These are phyloP conservation scores for Cataglyphis albicans DNA, from an alignment of 2,888 invertebrate genomes.

Conservation along the genomic window DNA sequence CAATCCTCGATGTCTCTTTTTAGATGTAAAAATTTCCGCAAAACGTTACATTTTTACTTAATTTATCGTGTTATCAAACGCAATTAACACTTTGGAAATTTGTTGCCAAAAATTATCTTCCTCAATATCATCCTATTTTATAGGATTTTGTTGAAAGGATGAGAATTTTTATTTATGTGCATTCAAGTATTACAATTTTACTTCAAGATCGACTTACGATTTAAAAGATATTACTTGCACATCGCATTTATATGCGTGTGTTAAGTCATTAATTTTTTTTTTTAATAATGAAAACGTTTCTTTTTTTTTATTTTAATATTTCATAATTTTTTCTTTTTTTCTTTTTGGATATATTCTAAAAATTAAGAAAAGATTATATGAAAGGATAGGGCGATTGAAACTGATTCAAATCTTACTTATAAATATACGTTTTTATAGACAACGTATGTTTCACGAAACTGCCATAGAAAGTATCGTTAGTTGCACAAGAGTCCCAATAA, in stretches of 20 bases:
- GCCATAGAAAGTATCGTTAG: neutral
- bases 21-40: conserved; percentile 5
- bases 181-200: neutral
- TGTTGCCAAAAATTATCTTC: neutral
- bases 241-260: neutral
- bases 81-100: neutral
- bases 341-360: neutral
- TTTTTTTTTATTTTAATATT: neutral
- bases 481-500: neutral
- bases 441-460: conserved; percentile 5
- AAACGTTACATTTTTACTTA: neutral
- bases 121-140: neutral
- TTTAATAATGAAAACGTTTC: neutral
- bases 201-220: neutral
- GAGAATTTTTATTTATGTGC: neutral
- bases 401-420: neutral
- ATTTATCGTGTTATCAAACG: neutral
- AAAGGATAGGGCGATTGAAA: neutral
- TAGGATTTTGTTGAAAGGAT: neutral
- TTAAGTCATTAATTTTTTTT: neutral
- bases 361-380: neutral
- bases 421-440: neutral
- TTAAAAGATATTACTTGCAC: neutral
- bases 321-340: neutral
- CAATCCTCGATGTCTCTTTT: neutral